phyloP scores from a whole-genome alignment of 2,888 invertebrate genomes.

The Brenthis daphne region DNA sequence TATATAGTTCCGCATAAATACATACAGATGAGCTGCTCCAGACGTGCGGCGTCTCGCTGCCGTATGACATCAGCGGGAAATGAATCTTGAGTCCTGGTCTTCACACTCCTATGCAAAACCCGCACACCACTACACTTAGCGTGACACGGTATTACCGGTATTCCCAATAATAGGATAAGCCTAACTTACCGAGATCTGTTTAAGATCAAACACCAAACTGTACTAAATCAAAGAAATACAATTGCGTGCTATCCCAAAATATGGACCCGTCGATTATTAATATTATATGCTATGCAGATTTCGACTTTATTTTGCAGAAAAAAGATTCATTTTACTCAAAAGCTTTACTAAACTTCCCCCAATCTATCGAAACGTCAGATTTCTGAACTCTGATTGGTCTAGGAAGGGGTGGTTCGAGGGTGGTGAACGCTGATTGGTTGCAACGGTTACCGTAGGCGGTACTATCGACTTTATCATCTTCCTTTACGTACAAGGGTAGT shows the following conservation, averaged over 20 bases:
- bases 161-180: neutral
- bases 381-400: constrained; percentile 63
- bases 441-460: constrained; percentile 66
- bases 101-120: constrained; percentile 42
- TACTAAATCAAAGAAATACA: constrained; percentile 72
- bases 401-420: constrained; percentile 55
- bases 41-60: constrained; percentile 80
- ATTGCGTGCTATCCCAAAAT: constrained; percentile 54
- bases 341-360: constrained; percentile 49
- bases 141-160: neutral
- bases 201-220: constrained; percentile 44
- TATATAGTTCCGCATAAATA: neutral
- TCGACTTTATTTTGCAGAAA: neutral
- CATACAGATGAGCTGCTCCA: constrained; percentile 78
- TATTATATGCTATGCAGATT: constrained; percentile 40
- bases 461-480: constrained; percentile 52
- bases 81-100: constrained; percentile 74
- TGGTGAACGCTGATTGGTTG: constrained; percentile 60
- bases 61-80: constrained; percentile 82
- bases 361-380: constrained; percentile 59
- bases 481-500: neutral
- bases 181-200: constrained; percentile 16
- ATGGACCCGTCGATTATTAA: constrained; percentile 62
- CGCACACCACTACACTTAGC: constrained; percentile 28
- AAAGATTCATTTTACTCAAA: constrained; percentile 41